Evolutionary conservation across 2,888 invertebrate species (phyloP).

Genomic region (Mactromeris polynyma): DNA sequence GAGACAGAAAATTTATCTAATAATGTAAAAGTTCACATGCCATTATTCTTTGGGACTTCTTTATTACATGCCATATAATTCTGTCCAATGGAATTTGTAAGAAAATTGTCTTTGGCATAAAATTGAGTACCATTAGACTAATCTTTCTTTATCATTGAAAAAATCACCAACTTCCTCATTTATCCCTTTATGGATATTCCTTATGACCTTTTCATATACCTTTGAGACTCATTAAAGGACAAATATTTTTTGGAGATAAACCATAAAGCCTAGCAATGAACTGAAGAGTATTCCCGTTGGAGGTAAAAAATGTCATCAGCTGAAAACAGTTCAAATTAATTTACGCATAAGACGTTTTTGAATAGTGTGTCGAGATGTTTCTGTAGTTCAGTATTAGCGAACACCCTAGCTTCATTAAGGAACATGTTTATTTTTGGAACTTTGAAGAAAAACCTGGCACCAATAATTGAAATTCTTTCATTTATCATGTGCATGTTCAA

Average conservation of each 20-base stretch:
- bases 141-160: conserved; percentile 42
- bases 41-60: not conserved
- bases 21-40: not conserved
- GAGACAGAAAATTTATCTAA: not conserved
- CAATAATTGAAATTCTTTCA: conserved; percentile 23
- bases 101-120: conserved; percentile 7
- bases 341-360: not conserved
- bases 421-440: conserved; percentile 10
- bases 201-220: conserved; percentile 55
- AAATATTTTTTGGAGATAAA: conserved; percentile 55
- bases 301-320: conserved; percentile 14
- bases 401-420: not conserved
- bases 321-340: conserved; percentile 18
- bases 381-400: not conserved
- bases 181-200: conserved; percentile 53
- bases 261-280: conserved; percentile 26
- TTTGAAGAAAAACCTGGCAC: not conserved
- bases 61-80: not conserved
- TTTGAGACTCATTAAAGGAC: conserved; percentile 43
- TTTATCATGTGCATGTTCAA: not conserved
- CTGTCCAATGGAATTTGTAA: not conserved
- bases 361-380: not conserved
- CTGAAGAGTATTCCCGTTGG: conserved; percentile 13
- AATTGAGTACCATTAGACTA: conserved; percentile 36
- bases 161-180: conserved; percentile 43